phyloP scores from a whole-genome alignment of 2,113 vertebrate species.

The Picathartes gymnocephalus region DNA sequence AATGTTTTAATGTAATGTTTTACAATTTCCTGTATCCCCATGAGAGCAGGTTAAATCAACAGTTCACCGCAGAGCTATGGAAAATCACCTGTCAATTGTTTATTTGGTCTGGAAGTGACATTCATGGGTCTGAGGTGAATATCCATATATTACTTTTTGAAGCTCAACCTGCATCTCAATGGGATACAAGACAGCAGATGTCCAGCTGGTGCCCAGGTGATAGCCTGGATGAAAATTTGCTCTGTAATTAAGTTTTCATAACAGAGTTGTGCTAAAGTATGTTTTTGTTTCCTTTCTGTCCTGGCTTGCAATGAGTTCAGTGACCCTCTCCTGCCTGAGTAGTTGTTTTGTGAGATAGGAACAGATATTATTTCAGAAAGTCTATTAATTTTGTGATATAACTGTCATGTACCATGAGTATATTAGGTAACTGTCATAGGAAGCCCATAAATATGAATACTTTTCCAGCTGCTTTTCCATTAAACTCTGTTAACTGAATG shows the following conservation, averaged over 20 bases:
- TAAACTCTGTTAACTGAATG: constrained; percentile 67
- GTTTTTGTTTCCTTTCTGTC: neutral
- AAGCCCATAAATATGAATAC: constrained; percentile 67
- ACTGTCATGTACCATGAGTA: constrained; percentile 40
- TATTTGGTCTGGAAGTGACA: neutral
- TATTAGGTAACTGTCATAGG: constrained; percentile 65
- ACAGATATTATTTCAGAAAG: constrained; percentile 58
- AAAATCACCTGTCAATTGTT: neutral
- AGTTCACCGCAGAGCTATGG: neutral
- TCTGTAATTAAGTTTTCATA: constrained; percentile 50
- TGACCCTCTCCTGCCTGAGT: constrained; percentile 51
- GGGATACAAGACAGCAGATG: neutral
- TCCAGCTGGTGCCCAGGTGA: constrained; percentile 40
- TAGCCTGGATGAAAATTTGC: constrained; percentile 4
- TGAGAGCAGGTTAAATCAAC: neutral
- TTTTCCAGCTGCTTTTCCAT: constrained; percentile 75
- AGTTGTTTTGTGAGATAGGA: constrained; percentile 36
- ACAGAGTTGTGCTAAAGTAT: neutral
- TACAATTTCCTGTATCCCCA: neutral
- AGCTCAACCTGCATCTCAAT: neutral
- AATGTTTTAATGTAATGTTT: neutral
- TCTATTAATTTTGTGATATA: constrained; percentile 50
- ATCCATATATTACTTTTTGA: neutral
- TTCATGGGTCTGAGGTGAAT: neutral
- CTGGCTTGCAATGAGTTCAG: constrained; percentile 2